Base-by-base conservation (phyloP, 2,888 invertebrate genomes). In the Hartigia nigra region DNA sequence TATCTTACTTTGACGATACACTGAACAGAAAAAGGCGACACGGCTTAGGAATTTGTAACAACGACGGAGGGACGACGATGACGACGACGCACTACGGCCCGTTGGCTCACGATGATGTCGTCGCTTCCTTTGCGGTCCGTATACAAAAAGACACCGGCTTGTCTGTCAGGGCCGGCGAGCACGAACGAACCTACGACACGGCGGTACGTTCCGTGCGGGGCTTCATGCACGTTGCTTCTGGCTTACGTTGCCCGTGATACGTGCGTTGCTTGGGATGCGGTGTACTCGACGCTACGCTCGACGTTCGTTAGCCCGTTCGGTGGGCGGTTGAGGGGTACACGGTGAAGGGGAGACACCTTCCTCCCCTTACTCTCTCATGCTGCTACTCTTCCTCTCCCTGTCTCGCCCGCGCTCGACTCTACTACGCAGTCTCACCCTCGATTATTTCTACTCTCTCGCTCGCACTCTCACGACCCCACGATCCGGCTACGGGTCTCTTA, bases 231-330 rank as follows among this genome's bases (percentile, higher is more conserved):
- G 82, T 81, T 78, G 69, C 80, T 72, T 55, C 55, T 55, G 55
- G 55, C 55, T 55, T 55, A 55, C 55, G 55, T 55, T 69, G 69
- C 74, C 75, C 35, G 75, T 75, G 34, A 76, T 84, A 86, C 82
- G 85, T 84, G 84, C 85, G 85, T 83, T 85, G 84, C 86, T 85
- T 85, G 83, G 84, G 86, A 85, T 86, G 86, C 86, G 85, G 80
- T 90, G 90, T 90, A 90, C 90, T 89, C 90, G 91, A 91, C 91
- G 91, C 91, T 91, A 91, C 88, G 90, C 88, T 90, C 90, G 88
- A 90, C 87, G 90, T 90, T 90, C 91, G 91, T 90, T 90, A 90
- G 90, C 87, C 89, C 90, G 89, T 86, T 37, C 55, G 69, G 87
- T 86, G 88, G 84, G 86, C 84, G 86, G 86, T 83, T 79, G 35